These are phyloP conservation scores for Tretioscincus oriximinensis DNA, from an alignment of 2,113 vertebrate genomes.

Conservation along the genomic window DNA sequence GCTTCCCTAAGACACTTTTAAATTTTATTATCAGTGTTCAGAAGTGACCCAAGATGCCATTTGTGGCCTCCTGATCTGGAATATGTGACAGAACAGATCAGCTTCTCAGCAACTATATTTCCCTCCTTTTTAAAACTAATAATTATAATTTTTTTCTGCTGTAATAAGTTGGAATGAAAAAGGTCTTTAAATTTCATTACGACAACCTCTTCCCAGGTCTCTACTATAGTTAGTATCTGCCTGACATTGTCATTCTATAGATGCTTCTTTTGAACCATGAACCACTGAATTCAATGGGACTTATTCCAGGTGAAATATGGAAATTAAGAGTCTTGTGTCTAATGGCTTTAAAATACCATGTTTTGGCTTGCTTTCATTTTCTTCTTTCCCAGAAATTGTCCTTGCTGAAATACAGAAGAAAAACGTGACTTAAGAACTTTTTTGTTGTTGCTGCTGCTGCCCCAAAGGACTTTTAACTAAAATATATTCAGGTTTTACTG, in stretches of 20 bases:
- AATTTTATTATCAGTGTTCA: too few relatives aligned
- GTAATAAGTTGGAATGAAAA: neutral
- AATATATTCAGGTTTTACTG: conserved; percentile 48
- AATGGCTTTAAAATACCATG: conserved; percentile 42
- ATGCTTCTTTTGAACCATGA: neutral
- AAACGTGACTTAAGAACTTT: conserved; percentile 41
- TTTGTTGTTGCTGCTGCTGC: conserved; percentile 39
- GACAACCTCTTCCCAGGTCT: too few relatives aligned
- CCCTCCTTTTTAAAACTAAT: too few relatives aligned
- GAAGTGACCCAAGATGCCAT: too few relatives aligned
- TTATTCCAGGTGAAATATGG: neutral
- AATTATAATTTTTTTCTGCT: neutral
- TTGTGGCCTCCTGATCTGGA: too few relatives aligned
- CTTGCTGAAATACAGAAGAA: conserved; percentile 48
- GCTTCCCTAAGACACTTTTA: too few relatives aligned
- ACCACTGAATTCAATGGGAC: neutral
- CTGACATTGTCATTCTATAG: neutral
- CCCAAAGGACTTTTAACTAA: conserved; percentile 47
- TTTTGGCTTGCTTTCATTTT: conserved; percentile 33
- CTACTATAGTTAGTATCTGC: too few relatives aligned
- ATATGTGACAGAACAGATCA: too few relatives aligned
- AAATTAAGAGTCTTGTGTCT: neutral
- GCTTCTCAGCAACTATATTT: too few relatives aligned
- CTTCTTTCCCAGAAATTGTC: conserved; percentile 33
- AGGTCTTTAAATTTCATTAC: too few relatives aligned